Evolutionary conservation across 2,888 invertebrate genomes (phyloP), one percentile per base, ranked within the genome.

Genomic region (Tenthredo amoena): DNA sequence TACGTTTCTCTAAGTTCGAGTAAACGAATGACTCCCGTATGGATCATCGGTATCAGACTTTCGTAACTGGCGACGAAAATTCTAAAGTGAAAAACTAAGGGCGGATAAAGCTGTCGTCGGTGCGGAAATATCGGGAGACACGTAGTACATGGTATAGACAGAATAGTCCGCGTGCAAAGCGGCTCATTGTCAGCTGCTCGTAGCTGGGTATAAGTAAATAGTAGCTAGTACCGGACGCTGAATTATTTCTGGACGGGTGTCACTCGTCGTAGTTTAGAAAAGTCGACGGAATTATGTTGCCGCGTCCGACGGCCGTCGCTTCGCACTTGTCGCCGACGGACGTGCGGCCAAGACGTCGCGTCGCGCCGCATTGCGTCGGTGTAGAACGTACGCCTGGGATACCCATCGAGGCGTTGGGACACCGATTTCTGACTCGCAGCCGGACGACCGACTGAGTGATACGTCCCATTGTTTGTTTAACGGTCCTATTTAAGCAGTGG

Each of bases 241-340:
- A 87, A 89, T 90, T 91, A 91, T 91, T 90, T 90, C 87, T 86
- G 89, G 89, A 89, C 88, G 88, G 87, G 88, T 89, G 88, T 91
- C 91, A 89, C 89, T 91, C 91, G 90, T 90, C 91, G 88, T 86
- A 88, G 87, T 87, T 84, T 87, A 85, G 88, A 86, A 87, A 85
- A 87, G 86, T 86, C 87, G 87, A 86, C 85, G 87, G 86, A 65
- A 62, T 81, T 68, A 77, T 31, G 74, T 84, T 84, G 85, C 55
- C 86, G 77, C 86, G 88, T 87, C 89, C 91, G 92, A 89, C 92
- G 92, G 91, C 91, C 91, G 92, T 92, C 91, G 92, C 92, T 91
- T 89, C 89, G 88, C 89, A 89, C 88, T 85, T 88, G 47, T 83
- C 34, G 83, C n/a, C 65, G 68, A 65, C 43, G 65, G 18, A 47